These are phyloP conservation scores for Cactoblastis cactorum DNA, from an alignment of 2,888 invertebrate genomes.

Conservation along the genomic window DNA sequence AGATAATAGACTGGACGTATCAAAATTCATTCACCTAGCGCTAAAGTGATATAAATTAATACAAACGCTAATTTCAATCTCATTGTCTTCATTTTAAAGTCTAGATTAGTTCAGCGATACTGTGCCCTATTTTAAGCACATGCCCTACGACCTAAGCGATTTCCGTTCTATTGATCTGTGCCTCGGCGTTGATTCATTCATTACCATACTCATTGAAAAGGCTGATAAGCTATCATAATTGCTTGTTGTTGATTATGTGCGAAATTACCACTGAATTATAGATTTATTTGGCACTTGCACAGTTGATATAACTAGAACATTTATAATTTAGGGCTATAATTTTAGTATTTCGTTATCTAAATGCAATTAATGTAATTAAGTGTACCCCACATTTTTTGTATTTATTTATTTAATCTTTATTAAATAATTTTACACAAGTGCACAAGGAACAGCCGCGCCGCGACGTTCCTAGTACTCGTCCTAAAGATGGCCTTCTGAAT, in stretches of 20 bases:
- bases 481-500: too few relatives aligned
- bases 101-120: background rate
- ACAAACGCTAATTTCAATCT: background rate
- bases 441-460: too few relatives aligned
- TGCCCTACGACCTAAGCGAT: conserved; percentile 27
- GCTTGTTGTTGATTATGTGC: conserved; percentile 7
- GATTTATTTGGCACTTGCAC: background rate
- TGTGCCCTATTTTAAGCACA: conserved; percentile 9
- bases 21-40: background rate
- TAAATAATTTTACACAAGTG: too few relatives aligned
- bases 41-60: background rate
- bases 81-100: background rate
- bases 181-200: conserved; percentile 36
- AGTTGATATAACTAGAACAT: background rate
- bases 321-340: background rate
- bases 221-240: conserved; percentile 12
- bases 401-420: too few relatives aligned
- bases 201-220: conserved; percentile 31
- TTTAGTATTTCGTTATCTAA: too few relatives aligned
- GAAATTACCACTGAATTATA: conserved; percentile 1
- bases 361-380: too few relatives aligned
- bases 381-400: too few relatives aligned
- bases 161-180: conserved; percentile 63
- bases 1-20: too few relatives aligned
- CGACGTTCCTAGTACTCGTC: too few relatives aligned